Evolutionary conservation across 2,113 vertebrate species (phyloP).

Genomic region (Holacanthus passer): DNA sequence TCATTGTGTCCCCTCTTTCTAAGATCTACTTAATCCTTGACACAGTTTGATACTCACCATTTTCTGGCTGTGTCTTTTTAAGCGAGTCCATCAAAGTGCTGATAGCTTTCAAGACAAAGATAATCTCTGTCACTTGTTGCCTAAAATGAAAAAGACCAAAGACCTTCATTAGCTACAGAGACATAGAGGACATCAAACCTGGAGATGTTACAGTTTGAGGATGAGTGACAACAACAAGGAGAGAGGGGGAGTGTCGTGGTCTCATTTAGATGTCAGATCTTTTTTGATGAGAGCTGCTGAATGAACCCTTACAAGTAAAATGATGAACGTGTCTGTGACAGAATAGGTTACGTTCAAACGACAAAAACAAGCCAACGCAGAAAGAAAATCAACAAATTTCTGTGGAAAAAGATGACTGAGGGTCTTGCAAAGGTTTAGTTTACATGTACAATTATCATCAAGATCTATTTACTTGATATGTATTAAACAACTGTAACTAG

Average conservation of each 20-base stretch:
- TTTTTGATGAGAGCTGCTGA: neutral
- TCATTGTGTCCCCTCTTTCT: neutral
- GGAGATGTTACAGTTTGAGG: neutral
- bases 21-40: conserved; percentile 14
- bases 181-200: neutral
- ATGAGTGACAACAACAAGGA: neutral
- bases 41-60: conserved; percentile 88
- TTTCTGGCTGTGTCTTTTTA: conserved; percentile 99
- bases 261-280: neutral
- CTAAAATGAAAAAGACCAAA: conserved; percentile 79
- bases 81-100: conserved; percentile 99
- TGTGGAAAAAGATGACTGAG: neutral
- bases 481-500: neutral
- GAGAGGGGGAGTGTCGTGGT: neutral
- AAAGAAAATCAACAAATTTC: neutral
- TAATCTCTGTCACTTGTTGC: conserved; percentile 99
- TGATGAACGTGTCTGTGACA: neutral
- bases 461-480: no score
- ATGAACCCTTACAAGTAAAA: neutral
- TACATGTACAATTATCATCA: no score
- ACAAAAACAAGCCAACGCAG: neutral
- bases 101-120: conserved; percentile 99
- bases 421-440: neutral
- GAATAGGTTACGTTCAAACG: neutral
- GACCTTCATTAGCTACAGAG: conserved; percentile 4